phyloP scores from a whole-genome alignment of 1,140 invertebrate genomes.

The Diploscapter pachys region DNA sequence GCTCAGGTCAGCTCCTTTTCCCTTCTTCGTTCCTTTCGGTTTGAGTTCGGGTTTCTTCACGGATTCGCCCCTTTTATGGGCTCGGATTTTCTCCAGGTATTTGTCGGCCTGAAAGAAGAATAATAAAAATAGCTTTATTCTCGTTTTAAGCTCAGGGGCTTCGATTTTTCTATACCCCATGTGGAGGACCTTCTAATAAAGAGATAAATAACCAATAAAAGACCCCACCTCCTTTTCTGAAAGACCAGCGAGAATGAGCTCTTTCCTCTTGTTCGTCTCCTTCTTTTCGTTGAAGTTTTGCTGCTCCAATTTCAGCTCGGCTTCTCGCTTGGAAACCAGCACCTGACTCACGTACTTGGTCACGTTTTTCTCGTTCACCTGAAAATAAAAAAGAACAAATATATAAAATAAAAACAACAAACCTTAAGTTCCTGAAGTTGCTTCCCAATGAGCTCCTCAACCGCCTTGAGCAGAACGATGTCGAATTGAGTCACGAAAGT shows the following conservation, averaged over 20 bases:
- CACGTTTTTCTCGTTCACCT: conserved; percentile 65
- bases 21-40: too few relatives aligned
- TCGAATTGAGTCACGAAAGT: conserved; percentile 88
- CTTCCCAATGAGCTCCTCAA: conserved; percentile 76
- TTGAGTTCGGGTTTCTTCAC: too few relatives aligned
- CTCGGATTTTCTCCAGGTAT: too few relatives aligned
- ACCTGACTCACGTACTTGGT: conserved; percentile 83
- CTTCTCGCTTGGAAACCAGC: conserved; percentile 81
- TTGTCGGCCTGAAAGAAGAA: too few relatives aligned
- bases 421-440: conserved; percentile 68
- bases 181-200: too few relatives aligned
- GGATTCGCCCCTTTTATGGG: too few relatives aligned
- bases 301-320: conserved; percentile 84
- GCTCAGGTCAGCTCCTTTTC: too few relatives aligned
- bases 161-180: too few relatives aligned
- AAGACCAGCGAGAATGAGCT: conserved; percentile 78
- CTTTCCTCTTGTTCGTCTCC: conserved; percentile 80
- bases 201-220: too few relatives aligned
- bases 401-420: conserved; percentile 17
- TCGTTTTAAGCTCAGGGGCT: too few relatives aligned
- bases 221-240: conserved; percentile 72
- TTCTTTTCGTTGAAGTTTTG: conserved; percentile 83
- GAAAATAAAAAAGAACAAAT: conserved; percentile 5
- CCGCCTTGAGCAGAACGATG: conserved; percentile 76
- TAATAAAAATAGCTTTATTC: too few relatives aligned